Evolutionary conservation across 2,797 vertebrate species (phyloP).

Genomic region (Microctenopoma stevenorrisi): DNA sequence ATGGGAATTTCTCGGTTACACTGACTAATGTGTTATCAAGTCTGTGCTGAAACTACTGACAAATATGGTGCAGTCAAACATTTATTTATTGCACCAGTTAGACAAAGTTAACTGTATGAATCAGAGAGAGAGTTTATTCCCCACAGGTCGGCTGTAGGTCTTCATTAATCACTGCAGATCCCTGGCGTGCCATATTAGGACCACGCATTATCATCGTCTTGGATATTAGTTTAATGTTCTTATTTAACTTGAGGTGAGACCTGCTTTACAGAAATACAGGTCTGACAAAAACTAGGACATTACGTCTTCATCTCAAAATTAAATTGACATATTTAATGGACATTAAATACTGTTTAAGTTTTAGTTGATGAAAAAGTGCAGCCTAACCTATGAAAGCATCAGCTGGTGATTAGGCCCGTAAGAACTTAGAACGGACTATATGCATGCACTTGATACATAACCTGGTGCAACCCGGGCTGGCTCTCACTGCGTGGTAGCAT

Average conservation of each 20-base stretch:
- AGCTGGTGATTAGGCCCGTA: no score
- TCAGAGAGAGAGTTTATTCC: conserved; percentile 28
- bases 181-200: conserved; percentile 26
- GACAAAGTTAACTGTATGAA: conserved; percentile 60
- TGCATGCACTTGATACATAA: not conserved
- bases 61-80: conserved; percentile 59
- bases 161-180: conserved; percentile 53
- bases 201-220: conserved; percentile 17
- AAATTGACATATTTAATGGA: no score
- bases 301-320: not conserved
- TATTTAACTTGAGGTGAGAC: not conserved
- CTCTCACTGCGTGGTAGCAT: not conserved
- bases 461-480: not conserved
- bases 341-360: no score
- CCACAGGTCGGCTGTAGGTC: conserved; percentile 26
- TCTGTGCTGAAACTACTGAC: conserved; percentile 60
- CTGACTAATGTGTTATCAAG: conserved; percentile 70
- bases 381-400: not conserved
- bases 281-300: not conserved
- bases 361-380: no score
- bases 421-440: no score
- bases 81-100: conserved; percentile 60
- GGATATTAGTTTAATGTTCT: conserved; percentile 7
- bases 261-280: not conserved
- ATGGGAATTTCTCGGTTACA: conserved; percentile 64